Percentiles rank a stretch among this genome's conserved stretches.
phyloP scores from a whole-genome alignment of 2,888 invertebrate species.

The Himalopsyche kuldschensis region DNA sequence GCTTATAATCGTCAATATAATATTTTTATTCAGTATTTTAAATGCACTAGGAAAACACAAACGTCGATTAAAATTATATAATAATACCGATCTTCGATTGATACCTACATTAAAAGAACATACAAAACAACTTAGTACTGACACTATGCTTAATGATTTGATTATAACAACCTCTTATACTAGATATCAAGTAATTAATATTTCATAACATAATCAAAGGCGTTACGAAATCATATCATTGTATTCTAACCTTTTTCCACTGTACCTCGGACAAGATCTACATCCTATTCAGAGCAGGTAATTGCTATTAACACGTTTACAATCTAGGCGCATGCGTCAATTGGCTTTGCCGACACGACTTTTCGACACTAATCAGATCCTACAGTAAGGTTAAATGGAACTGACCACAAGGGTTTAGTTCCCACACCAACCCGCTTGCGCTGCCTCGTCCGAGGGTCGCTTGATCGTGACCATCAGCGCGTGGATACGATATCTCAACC shows the following conservation, averaged over 20 bases:
- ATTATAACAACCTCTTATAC: too few relatives aligned
- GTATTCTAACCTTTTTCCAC: neutral
- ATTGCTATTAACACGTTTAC: neutral
- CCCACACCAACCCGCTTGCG: neutral
- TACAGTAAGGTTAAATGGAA: neutral
- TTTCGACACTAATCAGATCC: neutral
- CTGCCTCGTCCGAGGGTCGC: neutral
- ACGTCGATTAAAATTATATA: too few relatives aligned
- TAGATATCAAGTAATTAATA: too few relatives aligned
- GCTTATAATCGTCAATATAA: too few relatives aligned
- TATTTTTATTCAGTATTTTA: too few relatives aligned
- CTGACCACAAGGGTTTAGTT: neutral
- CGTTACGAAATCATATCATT: too few relatives aligned
- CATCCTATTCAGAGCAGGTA: neutral
- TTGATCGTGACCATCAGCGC: slow-evolving; percentile 13
- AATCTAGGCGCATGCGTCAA: neutral
- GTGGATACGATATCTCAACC: slow-evolving; percentile 11
- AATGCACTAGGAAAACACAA: too few relatives aligned
- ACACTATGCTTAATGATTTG: too few relatives aligned
- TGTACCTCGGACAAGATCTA: neutral
- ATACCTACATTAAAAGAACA: too few relatives aligned
- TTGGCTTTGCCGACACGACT: neutral
- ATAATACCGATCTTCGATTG: too few relatives aligned
- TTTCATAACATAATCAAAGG: too few relatives aligned
- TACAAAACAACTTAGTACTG: too few relatives aligned